Evolutionary conservation across 2,888 invertebrate species (phyloP), one percentile per base, ranked within the genome.

Genomic region (Buathra laborator): DNA sequence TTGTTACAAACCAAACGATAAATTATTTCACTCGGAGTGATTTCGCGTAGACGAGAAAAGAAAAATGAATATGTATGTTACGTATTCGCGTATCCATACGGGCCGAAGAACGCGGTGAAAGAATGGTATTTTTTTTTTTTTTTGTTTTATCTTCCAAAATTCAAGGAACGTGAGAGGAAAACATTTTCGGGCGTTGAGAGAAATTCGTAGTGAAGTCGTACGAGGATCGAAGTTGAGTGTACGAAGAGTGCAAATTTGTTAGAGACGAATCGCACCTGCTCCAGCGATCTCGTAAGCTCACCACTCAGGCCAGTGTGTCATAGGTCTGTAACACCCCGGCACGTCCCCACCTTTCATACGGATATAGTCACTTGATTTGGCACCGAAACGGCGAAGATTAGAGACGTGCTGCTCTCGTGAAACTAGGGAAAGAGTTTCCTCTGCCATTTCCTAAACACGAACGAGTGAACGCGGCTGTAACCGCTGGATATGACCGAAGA

Each of bases 361-460:
- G 51, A 83, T 83, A 82, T 82, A 82, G 81, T 82, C 51, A 71
- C 81, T 76, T 64, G 81, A 82, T 82, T 82, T 82, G 81, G 81
- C 81, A 82, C 81, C 81, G 64, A 76, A 76, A 37, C 66, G 66
- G 64, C 64, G 76, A 66, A 77, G 76, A 77, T 77, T 81, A 70
- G 75, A 68, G 32, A 24, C 37, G 37, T 37, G 37, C 29, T 62
- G 67, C 67, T 64, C 62, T 32, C 19, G 16, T 64, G 62, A 4
- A 51, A 5, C 46, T 37, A 37, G 46, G 43, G 66, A 75, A 75
- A 68, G 68, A 75, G 48, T 68, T 67, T 68, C 59, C 59, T 75
- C 43, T 48, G 68, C 48, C 70, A 62, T 80, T 80, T 80, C 71
- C 79, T 72, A 80, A 80, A 78, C 78, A 80, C 53, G 80, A 67